Base-by-base conservation (phyloP, 2,113 vertebrate genomes). In the Hippotragus niger region DNA sequence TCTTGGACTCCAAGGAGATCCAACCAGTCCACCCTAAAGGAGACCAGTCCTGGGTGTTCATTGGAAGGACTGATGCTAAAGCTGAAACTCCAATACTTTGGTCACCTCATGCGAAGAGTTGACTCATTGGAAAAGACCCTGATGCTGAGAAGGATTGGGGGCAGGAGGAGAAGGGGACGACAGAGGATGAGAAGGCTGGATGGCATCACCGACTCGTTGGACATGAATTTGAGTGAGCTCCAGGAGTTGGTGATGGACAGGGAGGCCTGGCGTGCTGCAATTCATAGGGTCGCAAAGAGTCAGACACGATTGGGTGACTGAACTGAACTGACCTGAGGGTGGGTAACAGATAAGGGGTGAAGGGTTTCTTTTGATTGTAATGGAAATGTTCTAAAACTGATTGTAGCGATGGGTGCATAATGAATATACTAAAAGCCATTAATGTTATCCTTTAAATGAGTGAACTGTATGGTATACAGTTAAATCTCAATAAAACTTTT, bases 281-380 rank as follows among this genome's bases (percentile, higher is more conserved):
- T 62, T 31, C 29, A 62, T 14, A 27, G 12, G 58, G 27, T 60
- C 0, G 12, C 58, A 29, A 60, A 29, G 27, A 60, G 27, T 60
- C 0, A 1, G 58, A 60, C 27, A 60, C 12, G 12, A 14, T 27
- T 60, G 58, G 31, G 27, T 0, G 12, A 60, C 58, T 29, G 58
- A 60, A 60, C 58, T 60, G 25, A 58, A 60, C 25, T 60, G 58
- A 60, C 31, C 12, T 60, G 58, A 60, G 47, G 47, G 78, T 17
- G 15, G 7, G 47, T 82, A 52, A 82, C 12, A 19, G 80, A 19
- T 53, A 82, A 82, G 80, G 80, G 17, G 17, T 82, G 17, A 52
- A 52, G 47, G 17, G 31, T 82, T 82, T 52, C 80, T 52, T 52
- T n/a, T 82, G 47, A 29, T 27, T 27, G 27, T 47, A 17, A 78